These are phyloP conservation scores for Erethizon dorsatum DNA, from an alignment of 2,797 vertebrate genomes.

Conservation along the genomic window DNA sequence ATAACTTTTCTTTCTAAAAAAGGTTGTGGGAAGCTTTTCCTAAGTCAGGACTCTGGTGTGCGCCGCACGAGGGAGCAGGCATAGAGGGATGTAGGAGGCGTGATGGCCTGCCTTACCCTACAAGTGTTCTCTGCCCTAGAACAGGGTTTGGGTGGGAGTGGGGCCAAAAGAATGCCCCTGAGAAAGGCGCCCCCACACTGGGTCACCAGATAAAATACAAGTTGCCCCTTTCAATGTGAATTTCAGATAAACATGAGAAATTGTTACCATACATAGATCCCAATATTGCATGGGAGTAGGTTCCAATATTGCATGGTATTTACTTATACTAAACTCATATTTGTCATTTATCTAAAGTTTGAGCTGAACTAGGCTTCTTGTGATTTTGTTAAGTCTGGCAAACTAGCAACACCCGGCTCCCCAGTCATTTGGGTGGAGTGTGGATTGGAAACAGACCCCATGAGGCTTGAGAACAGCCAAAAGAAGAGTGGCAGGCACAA, in stretches of 20 bases:
- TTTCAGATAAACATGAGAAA: neutral
- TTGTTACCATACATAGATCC: neutral
- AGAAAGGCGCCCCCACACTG: neutral
- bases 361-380: neutral
- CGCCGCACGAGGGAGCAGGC: neutral
- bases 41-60: neutral
- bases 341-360: neutral
- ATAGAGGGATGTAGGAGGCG: neutral
- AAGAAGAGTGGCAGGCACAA: accelerated
- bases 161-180: neutral
- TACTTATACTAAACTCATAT: neutral
- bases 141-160: neutral
- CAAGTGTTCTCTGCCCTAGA: neutral
- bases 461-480: neutral
- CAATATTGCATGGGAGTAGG: neutral
- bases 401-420: neutral
- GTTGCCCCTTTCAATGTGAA: neutral
- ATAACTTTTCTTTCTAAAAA: too few species aligned
- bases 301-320: neutral
- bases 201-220: neutral
- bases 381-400: neutral
- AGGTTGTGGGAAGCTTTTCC: neutral
- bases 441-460: accelerated
- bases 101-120: neutral
- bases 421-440: accelerated